A percentile compares a stretch with the other conserved stretches of the same genome.
These are phyloP conservation scores for Augiades crinisus DNA, from an alignment of 2,888 invertebrate species.

Conservation along the genomic window DNA sequence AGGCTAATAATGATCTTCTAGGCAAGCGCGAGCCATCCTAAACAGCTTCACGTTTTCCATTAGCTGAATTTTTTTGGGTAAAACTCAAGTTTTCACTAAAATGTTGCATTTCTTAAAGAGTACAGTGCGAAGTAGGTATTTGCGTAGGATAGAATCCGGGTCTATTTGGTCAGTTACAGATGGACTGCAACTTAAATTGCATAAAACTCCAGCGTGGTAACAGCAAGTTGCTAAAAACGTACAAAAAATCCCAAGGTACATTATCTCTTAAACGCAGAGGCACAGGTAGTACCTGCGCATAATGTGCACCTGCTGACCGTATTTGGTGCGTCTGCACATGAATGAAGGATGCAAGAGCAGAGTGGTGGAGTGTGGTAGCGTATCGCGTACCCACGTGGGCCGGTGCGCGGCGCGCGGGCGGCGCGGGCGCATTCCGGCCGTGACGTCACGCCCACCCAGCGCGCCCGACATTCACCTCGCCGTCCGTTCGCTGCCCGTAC, in stretches of 20 bases:
- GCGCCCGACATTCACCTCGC: constrained; percentile 73
- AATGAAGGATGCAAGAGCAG: constrained; percentile 50
- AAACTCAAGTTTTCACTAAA: too few species aligned
- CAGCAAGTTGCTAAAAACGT: neutral
- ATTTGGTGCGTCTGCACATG: constrained; percentile 45
- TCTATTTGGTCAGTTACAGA: too few species aligned
- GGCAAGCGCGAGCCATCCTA: too few species aligned
- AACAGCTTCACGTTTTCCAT: too few species aligned
- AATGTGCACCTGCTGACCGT: constrained; percentile 40
- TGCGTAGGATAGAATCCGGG: too few species aligned
- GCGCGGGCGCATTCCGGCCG: constrained; percentile 75
- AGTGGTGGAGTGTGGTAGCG: constrained; percentile 44
- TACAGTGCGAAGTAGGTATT: too few species aligned
- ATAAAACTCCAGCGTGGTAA: too few species aligned
- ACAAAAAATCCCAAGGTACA: neutral
- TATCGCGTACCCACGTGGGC: constrained; percentile 64
- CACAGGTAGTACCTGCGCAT: constrained; percentile 3
- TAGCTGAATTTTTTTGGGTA: too few species aligned
- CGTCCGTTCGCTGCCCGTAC: constrained; percentile 49
- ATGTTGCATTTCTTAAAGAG: too few species aligned
- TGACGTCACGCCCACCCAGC: constrained; percentile 81
- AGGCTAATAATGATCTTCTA: too few species aligned
- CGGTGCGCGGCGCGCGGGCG: constrained; percentile 42
- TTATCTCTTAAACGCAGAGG: neutral
- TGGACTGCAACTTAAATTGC: too few species aligned